These are phyloP conservation scores for Lepidurus arcticus DNA, from an alignment of 1,140 invertebrate genomes.

Conservation along the genomic window DNA sequence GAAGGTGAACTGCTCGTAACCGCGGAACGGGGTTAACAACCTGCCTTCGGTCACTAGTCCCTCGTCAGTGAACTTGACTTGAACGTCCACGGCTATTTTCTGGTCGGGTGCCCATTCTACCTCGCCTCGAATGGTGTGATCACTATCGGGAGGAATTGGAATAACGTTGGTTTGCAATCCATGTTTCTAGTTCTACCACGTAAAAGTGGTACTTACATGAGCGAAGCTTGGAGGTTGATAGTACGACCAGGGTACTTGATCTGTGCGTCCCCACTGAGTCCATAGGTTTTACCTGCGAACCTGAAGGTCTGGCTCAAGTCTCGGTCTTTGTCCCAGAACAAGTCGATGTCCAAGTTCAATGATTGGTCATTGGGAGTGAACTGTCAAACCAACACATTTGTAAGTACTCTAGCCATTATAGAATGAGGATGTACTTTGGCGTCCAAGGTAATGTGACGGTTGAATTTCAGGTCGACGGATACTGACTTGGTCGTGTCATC, in stretches of 20 bases:
- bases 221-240: slow-evolving; percentile 23
- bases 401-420: neutral
- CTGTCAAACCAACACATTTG: neutral
- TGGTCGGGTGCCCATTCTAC: slow-evolving; percentile 32
- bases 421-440: slow-evolving; percentile 8
- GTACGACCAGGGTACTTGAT: slow-evolving; percentile 32
- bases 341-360: neutral
- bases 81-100: neutral
- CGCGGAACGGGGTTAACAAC: slow-evolving; percentile 30
- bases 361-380: neutral
- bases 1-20: slow-evolving; percentile 26
- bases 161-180: neutral
- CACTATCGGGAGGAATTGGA: neutral
- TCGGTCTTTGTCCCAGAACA: slow-evolving; percentile 36
- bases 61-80: neutral
- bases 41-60: neutral
- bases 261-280: neutral
- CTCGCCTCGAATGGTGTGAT: slow-evolving; percentile 20
- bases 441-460: slow-evolving; percentile 27
- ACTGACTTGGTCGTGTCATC: slow-evolving; percentile 21
- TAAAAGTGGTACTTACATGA: neutral
- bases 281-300: slow-evolving; percentile 24
- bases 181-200: neutral
- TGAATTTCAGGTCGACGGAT: slow-evolving; percentile 24
- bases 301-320: slow-evolving; percentile 27